Conservation (phyloP, 2,113 vertebrate genomes). For the Oryzias javanicus region DNA sequence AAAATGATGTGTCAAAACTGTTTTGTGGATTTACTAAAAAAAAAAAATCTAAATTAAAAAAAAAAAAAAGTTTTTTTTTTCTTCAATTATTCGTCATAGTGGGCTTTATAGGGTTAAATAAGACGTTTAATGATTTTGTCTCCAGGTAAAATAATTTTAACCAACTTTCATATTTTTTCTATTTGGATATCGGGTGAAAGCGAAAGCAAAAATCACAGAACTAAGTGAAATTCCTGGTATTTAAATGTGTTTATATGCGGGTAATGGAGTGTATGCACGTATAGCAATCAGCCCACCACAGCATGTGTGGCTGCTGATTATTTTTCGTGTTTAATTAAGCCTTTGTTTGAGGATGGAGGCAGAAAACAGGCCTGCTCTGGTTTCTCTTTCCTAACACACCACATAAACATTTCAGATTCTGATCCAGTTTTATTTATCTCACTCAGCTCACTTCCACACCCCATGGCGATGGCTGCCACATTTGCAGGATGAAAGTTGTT, state of each 20-base stretch:
- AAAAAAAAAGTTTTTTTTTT: too few species aligned
- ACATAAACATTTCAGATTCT: conserved; percentile 75
- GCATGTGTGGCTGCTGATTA: conserved; percentile 35
- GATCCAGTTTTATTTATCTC: conserved; percentile 72
- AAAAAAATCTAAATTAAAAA: too few species aligned
- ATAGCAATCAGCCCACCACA: conserved; percentile 15
- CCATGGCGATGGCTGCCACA: conserved; percentile 62
- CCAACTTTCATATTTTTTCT: neutral
- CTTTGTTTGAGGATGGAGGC: conserved; percentile 36
- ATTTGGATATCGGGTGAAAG: neutral
- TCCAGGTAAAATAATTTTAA: too few species aligned
- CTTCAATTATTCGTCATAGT: too few species aligned
- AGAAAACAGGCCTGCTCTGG: conserved; percentile 53
- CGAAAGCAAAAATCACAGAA: neutral
- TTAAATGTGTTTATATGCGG: conserved; percentile 1
- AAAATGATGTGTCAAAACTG: too few species aligned
- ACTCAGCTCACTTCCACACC: conserved; percentile 68
- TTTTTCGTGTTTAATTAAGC: conserved; percentile 66
- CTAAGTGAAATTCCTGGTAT: conserved; percentile 9
- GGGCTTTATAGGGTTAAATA: too few species aligned
- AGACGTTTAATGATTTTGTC: too few species aligned
- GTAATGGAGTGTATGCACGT: conserved; percentile 9
- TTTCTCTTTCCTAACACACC: conserved; percentile 50
- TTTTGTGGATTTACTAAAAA: too few species aligned
- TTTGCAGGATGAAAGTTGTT: conserved; percentile 67